Conservation (phyloP, 1,140 invertebrate species). For the Pectinophora gossypiella region DNA sequence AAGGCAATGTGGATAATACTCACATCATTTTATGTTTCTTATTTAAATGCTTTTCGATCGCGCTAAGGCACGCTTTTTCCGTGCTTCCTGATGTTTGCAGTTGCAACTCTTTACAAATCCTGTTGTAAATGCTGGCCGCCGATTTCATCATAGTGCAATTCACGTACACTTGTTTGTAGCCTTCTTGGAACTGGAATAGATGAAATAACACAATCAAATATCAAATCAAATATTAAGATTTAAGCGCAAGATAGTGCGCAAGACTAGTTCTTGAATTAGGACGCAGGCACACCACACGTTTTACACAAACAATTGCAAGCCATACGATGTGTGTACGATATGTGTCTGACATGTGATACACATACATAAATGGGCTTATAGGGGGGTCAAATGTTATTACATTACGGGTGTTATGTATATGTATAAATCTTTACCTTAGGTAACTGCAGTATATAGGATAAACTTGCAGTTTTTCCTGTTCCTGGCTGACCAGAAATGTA, state of each 20-base stretch:
- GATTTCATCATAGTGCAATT: slow-evolving; percentile 90
- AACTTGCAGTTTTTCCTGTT: slow-evolving; percentile 95
- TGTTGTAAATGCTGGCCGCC: slow-evolving; percentile 82
- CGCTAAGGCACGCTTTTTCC: slow-evolving; percentile 77
- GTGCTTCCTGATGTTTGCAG: slow-evolving; percentile 71
- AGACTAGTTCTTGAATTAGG: no score
- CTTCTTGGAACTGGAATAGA: slow-evolving; percentile 73
- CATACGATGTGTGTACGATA: no score
- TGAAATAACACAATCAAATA: no score
- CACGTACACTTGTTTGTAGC: slow-evolving; percentile 83
- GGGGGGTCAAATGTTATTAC: no score
- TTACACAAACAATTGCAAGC: no score
- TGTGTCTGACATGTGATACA: no score
- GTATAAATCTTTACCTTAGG: slow-evolving; percentile 65
- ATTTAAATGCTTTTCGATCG: slow-evolving; percentile 81
- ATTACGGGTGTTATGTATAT: no score
- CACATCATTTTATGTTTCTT: slow-evolving; percentile 81
- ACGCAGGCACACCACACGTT: no score
- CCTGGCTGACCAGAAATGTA: slow-evolving; percentile 97
- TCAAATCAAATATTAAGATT: no score
- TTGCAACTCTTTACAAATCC: slow-evolving; percentile 81
- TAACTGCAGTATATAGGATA: slow-evolving; percentile 83
- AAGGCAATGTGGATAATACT: slow-evolving; percentile 37
- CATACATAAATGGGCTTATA: no score
- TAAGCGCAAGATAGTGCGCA: no score